phyloP scores from a whole-genome alignment of 2,888 invertebrate genomes.

The Polietes domitor region DNA sequence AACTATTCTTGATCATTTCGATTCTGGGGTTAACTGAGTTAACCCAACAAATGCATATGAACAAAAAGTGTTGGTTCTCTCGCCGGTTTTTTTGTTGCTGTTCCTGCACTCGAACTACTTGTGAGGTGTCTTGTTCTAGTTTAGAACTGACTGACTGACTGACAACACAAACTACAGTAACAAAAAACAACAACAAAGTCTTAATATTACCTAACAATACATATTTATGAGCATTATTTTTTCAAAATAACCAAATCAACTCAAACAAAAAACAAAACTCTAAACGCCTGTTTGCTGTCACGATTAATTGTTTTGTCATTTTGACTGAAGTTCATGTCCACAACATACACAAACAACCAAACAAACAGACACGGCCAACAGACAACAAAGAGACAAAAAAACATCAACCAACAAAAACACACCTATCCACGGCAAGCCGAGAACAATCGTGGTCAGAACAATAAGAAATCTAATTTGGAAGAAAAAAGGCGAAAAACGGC shows the following conservation, averaged over 20 bases:
- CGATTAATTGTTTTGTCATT: constrained; percentile 67
- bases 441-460: constrained; percentile 57
- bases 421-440: constrained; percentile 54
- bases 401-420: constrained; percentile 39
- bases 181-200: neutral
- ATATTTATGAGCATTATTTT: constrained; percentile 53
- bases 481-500: neutral
- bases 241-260: too few species aligned
- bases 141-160: neutral
- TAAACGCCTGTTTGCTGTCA: constrained; percentile 67
- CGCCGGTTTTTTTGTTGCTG: neutral
- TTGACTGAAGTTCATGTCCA: constrained; percentile 64
- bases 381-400: constrained; percentile 17
- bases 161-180: constrained; percentile 16
- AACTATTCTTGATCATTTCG: constrained; percentile 12
- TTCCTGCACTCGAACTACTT: neutral
- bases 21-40: constrained; percentile 16
- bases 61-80: neutral
- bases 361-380: neutral
- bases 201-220: constrained; percentile 23
- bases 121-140: constrained; percentile 14
- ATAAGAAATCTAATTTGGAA: constrained; percentile 38
- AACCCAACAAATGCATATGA: constrained; percentile 6
- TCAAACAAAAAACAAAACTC: neutral
- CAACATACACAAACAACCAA: neutral